phyloP scores from a whole-genome alignment of 2,888 invertebrate genomes.

The Ctenicera cuprea region DNA sequence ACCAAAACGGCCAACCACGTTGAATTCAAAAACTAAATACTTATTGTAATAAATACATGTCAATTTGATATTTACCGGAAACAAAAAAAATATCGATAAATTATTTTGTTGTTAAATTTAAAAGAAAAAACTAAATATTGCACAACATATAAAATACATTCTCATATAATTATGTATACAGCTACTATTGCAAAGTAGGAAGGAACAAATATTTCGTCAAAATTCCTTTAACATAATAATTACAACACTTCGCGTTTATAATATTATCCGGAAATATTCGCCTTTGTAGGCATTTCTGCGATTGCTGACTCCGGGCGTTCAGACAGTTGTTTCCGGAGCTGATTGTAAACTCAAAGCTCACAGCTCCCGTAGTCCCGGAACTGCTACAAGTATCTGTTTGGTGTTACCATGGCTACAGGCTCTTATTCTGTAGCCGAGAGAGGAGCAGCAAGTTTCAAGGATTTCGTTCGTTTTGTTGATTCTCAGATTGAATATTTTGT shows the following conservation, averaged over 20 bases:
- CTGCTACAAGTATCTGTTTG: conserved; percentile 63
- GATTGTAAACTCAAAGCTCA: conserved; percentile 67
- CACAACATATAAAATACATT: no score
- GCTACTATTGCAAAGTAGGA: no score
- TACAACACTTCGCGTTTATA: conserved; percentile 42
- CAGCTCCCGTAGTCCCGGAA: conserved; percentile 57
- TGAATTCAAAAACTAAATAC: no score
- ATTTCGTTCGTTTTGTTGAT: conserved; percentile 38
- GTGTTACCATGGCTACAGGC: conserved; percentile 60
- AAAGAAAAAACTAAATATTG: no score
- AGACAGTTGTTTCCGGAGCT: conserved; percentile 68
- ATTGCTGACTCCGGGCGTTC: conserved; percentile 67
- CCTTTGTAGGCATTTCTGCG: conserved; percentile 64
- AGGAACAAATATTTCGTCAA: no score
- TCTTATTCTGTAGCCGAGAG: conserved; percentile 35
- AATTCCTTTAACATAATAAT: conserved; percentile 36
- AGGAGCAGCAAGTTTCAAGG: conserved; percentile 32
- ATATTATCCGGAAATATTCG: conserved; percentile 52
- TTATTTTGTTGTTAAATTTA: no score
- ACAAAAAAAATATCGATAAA: no score
- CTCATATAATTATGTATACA: no score
- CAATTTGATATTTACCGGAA: no score
- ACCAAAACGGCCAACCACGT: no score
- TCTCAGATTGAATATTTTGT: conserved; percentile 8
- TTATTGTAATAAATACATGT: no score